These are phyloP conservation scores for Drosophila testacea DNA, from an alignment of 2,888 invertebrate genomes.

Conservation along the genomic window DNA sequence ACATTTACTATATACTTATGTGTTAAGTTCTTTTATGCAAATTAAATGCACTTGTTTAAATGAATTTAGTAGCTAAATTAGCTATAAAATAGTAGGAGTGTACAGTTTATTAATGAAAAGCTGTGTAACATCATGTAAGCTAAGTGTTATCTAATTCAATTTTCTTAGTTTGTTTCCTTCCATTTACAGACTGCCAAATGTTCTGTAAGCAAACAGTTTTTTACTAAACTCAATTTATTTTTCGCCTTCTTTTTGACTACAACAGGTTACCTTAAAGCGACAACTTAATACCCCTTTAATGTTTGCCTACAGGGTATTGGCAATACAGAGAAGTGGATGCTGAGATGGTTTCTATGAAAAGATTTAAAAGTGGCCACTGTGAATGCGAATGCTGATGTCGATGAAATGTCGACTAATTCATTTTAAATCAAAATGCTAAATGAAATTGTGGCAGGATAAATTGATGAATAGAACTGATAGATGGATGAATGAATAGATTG, in stretches of 20 bases:
- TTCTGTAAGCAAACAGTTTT: neutral
- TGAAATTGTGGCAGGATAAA: conserved; percentile 22
- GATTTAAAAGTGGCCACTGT: conserved; percentile 11
- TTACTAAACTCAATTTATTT: neutral
- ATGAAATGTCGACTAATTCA: conserved; percentile 21
- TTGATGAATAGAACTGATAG: conserved; percentile 30
- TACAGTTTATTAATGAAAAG: too few species aligned
- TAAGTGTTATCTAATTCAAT: too few species aligned
- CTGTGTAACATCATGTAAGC: neutral
- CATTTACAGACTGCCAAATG: too few species aligned
- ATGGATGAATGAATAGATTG: conserved; percentile 3
- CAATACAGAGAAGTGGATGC: neutral
- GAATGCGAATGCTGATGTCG: conserved; percentile 4
- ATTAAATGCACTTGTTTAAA: too few species aligned
- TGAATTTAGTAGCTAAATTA: too few species aligned
- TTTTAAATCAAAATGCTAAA: conserved; percentile 31
- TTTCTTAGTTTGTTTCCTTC: too few species aligned
- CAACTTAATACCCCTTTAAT: too few species aligned
- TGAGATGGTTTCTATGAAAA: neutral
- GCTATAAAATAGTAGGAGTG: too few species aligned
- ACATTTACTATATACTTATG: neutral
- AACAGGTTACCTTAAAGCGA: neutral
- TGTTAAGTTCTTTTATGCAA: too few species aligned
- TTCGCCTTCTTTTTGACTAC: neutral
- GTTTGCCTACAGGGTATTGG: neutral